Evolutionary conservation across 2,888 invertebrate genomes (phyloP), one percentile per base, ranked within the genome.

Genomic region (Drosophila macrospina): DNA sequence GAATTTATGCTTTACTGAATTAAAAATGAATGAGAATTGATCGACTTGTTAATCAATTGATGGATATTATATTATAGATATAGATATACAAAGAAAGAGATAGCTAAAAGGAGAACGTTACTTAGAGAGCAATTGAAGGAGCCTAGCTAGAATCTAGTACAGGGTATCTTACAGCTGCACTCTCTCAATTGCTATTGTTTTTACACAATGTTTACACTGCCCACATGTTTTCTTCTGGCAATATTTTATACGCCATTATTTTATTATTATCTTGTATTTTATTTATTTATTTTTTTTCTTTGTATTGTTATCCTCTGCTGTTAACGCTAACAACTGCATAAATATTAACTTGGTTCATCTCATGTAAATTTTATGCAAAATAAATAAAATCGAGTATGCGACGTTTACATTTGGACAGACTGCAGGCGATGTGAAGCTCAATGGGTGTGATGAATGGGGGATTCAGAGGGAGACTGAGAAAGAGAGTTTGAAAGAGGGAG

Each of bases 261-360:
- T 73, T 13, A n/a, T 28, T 55, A 16, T 48, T 28, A 24, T 20
- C 2, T 6, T 11, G 1, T 16, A 8, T 5, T 7, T 11, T 1
- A 24, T 5, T 44, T 15, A n/a, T n/a, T n/a, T n/a, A n/a, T 26
- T 8, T 54, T 50, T 34, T 28, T 54, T 34, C 26, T n/a, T 3
- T 15, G 26, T 32, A 67, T 44, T 51, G 36, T 63, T 50, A 51
- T 30, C 55, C 7, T 36, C 45, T 41, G 28, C 59, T 47, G 30
- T 37, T 30, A 67, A 37, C 16, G 51, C 30, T 39, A 76, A 63
- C 63, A 71, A 64, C 63, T 56, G 64, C 66, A 66, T 54, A 67
- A 72, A 78, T 62, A 76, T 57, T 59, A 72, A 62, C 50, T 56
- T 55, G 42, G 1, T 34, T 26, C 47, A 34, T 10, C 42, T 28